Conservation (phyloP, 2,113 vertebrate genomes). For the Ailuropoda melanoleuca region DNA sequence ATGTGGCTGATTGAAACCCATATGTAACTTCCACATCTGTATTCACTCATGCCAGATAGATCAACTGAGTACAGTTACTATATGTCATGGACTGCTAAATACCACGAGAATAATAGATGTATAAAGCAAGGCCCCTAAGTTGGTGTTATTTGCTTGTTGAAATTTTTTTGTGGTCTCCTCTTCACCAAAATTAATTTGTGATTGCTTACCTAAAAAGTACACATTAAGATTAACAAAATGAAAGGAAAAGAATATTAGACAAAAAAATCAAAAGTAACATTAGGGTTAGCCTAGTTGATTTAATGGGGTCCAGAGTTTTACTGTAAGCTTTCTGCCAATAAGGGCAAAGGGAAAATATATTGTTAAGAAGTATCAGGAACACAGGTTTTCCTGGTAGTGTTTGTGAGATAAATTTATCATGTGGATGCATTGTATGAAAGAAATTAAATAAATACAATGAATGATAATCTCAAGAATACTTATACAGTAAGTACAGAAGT, state of each 20-base stretch:
- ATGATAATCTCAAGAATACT: not conserved
- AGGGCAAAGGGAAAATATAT: not conserved
- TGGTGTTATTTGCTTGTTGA: not conserved
- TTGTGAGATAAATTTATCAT: not conserved
- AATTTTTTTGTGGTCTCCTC: not conserved
- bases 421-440: not conserved
- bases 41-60: not conserved
- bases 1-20: not conserved
- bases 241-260: not conserved
- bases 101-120: not conserved
- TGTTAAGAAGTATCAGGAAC: not conserved
- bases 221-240: slow-evolving; percentile 4
- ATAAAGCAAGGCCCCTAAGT: not conserved
- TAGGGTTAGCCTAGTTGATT: not conserved
- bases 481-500: not conserved
- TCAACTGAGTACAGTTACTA: not conserved
- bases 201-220: not conserved
- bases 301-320: not conserved
- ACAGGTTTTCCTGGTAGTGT: not conserved
- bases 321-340: not conserved
- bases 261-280: not conserved
- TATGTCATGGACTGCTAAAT: not conserved
- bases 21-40: not conserved
- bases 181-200: not conserved
- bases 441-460: slow-evolving; percentile 5